phyloP scores from a whole-genome alignment of 2,797 vertebrate species.

The Sebastes oblongus region DNA sequence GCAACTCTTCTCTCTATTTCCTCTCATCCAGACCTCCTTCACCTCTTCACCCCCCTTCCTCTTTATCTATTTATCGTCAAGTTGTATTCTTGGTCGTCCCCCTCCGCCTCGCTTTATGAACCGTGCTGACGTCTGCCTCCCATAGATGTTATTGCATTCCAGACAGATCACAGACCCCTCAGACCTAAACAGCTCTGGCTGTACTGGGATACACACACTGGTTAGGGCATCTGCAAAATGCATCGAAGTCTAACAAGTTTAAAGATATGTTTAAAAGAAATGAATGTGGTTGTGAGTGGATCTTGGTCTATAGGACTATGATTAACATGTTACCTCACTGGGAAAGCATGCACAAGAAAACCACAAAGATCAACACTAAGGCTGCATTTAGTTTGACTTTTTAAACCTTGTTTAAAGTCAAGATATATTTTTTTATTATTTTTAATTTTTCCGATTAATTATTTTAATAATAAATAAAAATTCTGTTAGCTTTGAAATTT shows the following conservation, averaged over 20 bases:
- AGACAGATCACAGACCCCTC: conserved; percentile 18
- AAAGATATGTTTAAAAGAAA: not conserved
- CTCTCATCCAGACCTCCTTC: not conserved
- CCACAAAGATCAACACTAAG: not conserved
- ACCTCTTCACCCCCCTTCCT: not conserved
- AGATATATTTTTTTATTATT: no score
- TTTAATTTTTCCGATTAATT: no score
- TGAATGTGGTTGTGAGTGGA: not conserved
- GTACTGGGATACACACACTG: not conserved
- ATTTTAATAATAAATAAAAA: no score
- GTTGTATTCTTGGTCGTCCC: conserved; percentile 15
- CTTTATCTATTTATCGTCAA: not conserved
- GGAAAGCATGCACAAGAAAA: not conserved
- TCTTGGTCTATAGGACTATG: not conserved
- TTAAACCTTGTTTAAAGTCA: no score
- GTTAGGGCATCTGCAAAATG: not conserved
- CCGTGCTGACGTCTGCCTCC: conserved; percentile 43
- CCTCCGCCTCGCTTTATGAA: conserved; percentile 22
- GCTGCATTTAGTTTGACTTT: no score
- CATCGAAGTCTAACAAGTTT: not conserved
- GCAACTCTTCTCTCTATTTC: not conserved
- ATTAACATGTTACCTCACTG: not conserved
- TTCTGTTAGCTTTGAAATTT: no score
- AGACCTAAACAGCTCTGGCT: not conserved
- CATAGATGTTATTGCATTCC: conserved; percentile 42